phyloP scores from a whole-genome alignment of 2,888 invertebrate genomes.

The Ochlodes sylvanus region DNA sequence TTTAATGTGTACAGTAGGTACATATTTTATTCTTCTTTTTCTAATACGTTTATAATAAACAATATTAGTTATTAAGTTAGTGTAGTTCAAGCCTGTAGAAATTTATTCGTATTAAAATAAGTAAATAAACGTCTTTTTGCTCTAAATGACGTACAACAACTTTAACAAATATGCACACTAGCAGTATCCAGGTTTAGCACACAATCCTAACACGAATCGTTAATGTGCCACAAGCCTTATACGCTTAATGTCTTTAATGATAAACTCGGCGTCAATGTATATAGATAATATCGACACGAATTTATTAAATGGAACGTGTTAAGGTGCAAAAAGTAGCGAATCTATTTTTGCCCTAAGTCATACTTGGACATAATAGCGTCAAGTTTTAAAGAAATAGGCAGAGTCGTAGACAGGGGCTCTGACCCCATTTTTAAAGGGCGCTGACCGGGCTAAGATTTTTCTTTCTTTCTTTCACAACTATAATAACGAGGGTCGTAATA shows the following conservation, averaged over 20 bases:
- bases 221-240: not conserved
- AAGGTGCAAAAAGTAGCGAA: slow-evolving; percentile 11
- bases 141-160: too few species aligned
- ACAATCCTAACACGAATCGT: not conserved
- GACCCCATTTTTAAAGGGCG: slow-evolving; percentile 33
- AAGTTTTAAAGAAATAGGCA: slow-evolving; percentile 33
- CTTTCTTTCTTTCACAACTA: slow-evolving; percentile 9
- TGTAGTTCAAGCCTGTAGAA: too few species aligned
- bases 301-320: not conserved
- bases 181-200: too few species aligned
- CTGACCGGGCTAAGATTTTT: slow-evolving; percentile 29
- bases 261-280: not conserved
- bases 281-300: not conserved
- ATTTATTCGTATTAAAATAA: too few species aligned
- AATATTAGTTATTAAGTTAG: too few species aligned
- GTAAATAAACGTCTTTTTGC: too few species aligned
- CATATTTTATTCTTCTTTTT: too few species aligned
- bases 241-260: not conserved
- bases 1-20: too few species aligned
- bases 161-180: too few species aligned
- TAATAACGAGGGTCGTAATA: slow-evolving; percentile 8
- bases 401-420: slow-evolving; percentile 11
- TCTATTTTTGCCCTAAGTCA: slow-evolving; percentile 12
- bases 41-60: too few species aligned
- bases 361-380: slow-evolving; percentile 33